Percentiles rank a stretch among this genome's conserved stretches.
phyloP scores from a whole-genome alignment of 2,113 vertebrate genomes.

The Chlamydotis undulata region DNA sequence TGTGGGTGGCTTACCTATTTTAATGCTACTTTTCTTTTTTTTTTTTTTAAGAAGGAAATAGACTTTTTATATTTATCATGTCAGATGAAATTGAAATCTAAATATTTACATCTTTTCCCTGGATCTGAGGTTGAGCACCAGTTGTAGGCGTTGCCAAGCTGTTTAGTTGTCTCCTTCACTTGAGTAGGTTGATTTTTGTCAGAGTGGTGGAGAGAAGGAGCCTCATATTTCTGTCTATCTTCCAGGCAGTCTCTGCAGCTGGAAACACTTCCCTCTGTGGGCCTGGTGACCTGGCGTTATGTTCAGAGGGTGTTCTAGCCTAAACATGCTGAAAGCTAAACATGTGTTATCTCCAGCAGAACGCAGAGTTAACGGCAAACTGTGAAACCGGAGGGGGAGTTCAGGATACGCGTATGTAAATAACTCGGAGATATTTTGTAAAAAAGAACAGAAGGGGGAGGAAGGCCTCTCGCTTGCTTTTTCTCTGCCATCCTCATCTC shows the following conservation, averaged over 20 bases:
- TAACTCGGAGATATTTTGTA: background rate
- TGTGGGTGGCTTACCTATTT: slow-evolving; percentile 57
- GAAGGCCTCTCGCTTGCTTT: background rate
- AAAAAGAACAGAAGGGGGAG: slow-evolving; percentile 6
- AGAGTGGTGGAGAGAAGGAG: background rate
- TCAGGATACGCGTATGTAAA: slow-evolving; percentile 4
- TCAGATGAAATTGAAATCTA: slow-evolving; percentile 57
- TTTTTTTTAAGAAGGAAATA: background rate
- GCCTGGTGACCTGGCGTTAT: background rate
- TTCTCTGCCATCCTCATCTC: background rate
- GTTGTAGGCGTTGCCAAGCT: slow-evolving; percentile 56
- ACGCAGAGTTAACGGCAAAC: slow-evolving; percentile 28
- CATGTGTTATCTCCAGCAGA: slow-evolving; percentile 1
- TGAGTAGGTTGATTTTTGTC: slow-evolving; percentile 18
- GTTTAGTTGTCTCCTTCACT: slow-evolving; percentile 26
- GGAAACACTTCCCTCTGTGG: slow-evolving; percentile 10
- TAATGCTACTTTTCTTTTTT: background rate
- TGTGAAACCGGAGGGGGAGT: slow-evolving; percentile 48
- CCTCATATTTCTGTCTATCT: background rate
- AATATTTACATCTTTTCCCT: slow-evolving; percentile 66
- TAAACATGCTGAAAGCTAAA: background rate
- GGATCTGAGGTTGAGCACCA: slow-evolving; percentile 53
- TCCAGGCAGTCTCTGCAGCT: background rate
- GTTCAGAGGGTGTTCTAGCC: slow-evolving; percentile 20
- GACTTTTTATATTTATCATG: slow-evolving; percentile 55